Evolutionary conservation across 2,888 invertebrate genomes (phyloP).

Genomic region (Sepioteuthis lessoniana): DNA sequence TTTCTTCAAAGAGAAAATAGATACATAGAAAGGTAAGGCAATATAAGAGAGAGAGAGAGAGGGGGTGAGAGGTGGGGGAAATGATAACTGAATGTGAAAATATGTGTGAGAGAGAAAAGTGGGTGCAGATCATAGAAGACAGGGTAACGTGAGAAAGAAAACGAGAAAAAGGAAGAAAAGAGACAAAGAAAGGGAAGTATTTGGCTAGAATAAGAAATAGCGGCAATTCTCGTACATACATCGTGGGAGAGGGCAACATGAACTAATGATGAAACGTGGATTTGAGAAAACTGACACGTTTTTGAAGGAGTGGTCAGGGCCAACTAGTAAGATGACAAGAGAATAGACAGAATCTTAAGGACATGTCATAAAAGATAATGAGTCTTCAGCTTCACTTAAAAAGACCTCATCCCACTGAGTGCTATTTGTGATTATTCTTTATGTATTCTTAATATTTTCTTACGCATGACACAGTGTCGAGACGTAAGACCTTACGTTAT

Average conservation of each 20-base stretch:
- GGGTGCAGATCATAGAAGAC: fast-evolving
- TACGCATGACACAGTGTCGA: not conserved
- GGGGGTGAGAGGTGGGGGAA: too few species aligned
- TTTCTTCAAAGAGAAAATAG: not conserved
- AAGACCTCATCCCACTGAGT: not conserved
- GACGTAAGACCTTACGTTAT: not conserved
- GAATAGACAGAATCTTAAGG: not conserved
- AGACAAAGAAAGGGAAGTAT: too few species aligned
- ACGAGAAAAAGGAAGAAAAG: too few species aligned
- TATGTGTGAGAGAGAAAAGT: too few species aligned
- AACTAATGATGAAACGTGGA: not conserved
- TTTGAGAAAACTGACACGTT: not conserved
- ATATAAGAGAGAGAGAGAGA: too few species aligned
- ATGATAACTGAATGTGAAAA: too few species aligned
- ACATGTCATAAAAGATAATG: not conserved
- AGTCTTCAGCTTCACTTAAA: not conserved
- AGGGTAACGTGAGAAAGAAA: too few species aligned
- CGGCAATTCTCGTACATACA: not conserved
- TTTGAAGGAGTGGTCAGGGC: not conserved
- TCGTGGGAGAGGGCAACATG: not conserved
- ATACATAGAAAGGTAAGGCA: not conserved
- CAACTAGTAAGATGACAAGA: not conserved
- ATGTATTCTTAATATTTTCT: not conserved
- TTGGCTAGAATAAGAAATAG: not conserved
- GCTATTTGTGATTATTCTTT: not conserved